These are phyloP conservation scores for Phaedon cochleariae DNA, from an alignment of 2,888 invertebrate genomes.

Conservation along the genomic window DNA sequence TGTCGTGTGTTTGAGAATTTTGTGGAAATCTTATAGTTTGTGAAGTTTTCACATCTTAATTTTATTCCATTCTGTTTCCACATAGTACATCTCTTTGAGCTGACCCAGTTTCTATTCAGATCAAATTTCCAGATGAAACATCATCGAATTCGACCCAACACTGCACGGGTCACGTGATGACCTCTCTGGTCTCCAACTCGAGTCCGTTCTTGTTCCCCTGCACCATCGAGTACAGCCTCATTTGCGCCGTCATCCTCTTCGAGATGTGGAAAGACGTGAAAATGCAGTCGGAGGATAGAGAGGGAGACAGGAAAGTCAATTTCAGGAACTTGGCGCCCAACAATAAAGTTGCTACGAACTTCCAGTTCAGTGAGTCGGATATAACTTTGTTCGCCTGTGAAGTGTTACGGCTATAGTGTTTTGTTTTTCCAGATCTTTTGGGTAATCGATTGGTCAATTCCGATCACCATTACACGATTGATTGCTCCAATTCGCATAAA, in stretches of 20 bases:
- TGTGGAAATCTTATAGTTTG: no score
- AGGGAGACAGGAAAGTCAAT: conserved; percentile 26
- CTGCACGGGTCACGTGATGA: conserved; percentile 74
- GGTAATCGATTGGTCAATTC: conserved; percentile 62
- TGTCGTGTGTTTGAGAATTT: no score
- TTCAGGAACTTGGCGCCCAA: conserved; percentile 4
- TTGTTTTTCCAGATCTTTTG: conserved; percentile 40
- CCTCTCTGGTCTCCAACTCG: conserved; percentile 67
- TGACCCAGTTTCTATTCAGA: no score
- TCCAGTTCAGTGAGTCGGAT: conserved; percentile 43
- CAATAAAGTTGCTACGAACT: conserved; percentile 36
- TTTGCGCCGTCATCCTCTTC: conserved; percentile 94
- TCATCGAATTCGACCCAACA: background rate
- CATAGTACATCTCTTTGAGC: no score
- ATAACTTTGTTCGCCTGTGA: background rate
- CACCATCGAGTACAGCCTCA: conserved; percentile 93
- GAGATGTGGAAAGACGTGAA: conserved; percentile 88
- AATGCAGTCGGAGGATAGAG: conserved; percentile 30
- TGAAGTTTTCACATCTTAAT: no score
- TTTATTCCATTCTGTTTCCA: no score
- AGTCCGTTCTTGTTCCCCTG: conserved; percentile 88
- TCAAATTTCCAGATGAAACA: background rate
- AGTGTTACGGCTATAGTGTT: background rate
- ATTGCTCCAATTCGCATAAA: conserved; percentile 93
- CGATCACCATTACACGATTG: conserved; percentile 90